Conservation (phyloP, 1,140 invertebrate genomes). For the Pygmarrhopalites habei region DNA sequence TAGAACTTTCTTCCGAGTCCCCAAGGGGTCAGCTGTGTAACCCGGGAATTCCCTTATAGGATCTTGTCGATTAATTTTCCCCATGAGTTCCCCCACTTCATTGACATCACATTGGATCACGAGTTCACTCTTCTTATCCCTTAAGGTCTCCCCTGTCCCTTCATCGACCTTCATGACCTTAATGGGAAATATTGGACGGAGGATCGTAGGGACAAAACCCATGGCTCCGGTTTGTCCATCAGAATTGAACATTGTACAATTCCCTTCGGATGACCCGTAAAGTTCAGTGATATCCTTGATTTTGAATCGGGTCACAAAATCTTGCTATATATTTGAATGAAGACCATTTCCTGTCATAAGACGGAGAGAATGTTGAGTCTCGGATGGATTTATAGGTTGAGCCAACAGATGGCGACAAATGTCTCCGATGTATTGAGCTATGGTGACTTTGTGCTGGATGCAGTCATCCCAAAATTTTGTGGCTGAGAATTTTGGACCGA, state of each 20-base stretch:
- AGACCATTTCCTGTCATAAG: slow-evolving; percentile 93
- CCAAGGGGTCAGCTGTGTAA: slow-evolving; percentile 48
- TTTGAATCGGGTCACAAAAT: slow-evolving; percentile 62
- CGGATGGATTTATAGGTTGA: slow-evolving; percentile 66
- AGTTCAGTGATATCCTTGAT: not conserved
- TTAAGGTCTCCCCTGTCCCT: slow-evolving; percentile 67
- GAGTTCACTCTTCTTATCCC: slow-evolving; percentile 52
- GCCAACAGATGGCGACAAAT: slow-evolving; percentile 94
- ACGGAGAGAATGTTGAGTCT: slow-evolving; percentile 67
- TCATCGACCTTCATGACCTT: slow-evolving; percentile 46
- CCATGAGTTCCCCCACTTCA: slow-evolving; percentile 71
- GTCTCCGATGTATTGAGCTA: slow-evolving; percentile 95
- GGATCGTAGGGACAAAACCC: slow-evolving; percentile 76
- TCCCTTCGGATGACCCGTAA: slow-evolving; percentile 5
- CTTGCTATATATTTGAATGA: slow-evolving; percentile 87
- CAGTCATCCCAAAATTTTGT: slow-evolving; percentile 78
- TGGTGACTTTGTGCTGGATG: slow-evolving; percentile 86
- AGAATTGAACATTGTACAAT: slow-evolving; percentile 46
- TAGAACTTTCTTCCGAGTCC: slow-evolving; percentile 56
- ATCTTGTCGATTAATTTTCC: slow-evolving; percentile 56
- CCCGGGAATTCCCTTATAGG: slow-evolving; percentile 52
- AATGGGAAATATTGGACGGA: slow-evolving; percentile 57
- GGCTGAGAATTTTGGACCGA: slow-evolving; percentile 69
- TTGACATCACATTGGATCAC: slow-evolving; percentile 58
- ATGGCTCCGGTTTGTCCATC: slow-evolving; percentile 61